A percentile compares a stretch with the other conserved stretches of the same genome.
These are phyloP conservation scores for Blastobasis adustella DNA, from an alignment of 2,888 invertebrate genomes.

Conservation along the genomic window DNA sequence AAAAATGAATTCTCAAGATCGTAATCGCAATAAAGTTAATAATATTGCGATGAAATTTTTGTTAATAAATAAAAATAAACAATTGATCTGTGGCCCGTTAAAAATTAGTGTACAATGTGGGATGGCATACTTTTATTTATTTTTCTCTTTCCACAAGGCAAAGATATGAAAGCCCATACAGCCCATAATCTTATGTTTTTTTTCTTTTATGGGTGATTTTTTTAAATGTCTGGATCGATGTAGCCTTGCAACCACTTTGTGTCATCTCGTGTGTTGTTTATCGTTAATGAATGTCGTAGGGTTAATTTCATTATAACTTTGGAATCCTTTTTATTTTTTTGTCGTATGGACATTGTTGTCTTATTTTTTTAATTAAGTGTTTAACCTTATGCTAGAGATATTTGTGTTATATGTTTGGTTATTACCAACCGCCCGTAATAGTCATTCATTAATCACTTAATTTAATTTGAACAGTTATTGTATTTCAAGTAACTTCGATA, in stretches of 20 bases:
- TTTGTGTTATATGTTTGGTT: too few relatives aligned
- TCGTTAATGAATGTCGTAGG: background rate
- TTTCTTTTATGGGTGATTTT: too few relatives aligned
- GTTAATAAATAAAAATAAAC: constrained; percentile 65
- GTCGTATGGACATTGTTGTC: too few relatives aligned
- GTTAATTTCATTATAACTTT: constrained; percentile 4
- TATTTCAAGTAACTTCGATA: too few relatives aligned
- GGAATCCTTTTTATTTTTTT: background rate
- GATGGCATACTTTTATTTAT: background rate
- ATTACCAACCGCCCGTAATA: too few relatives aligned
- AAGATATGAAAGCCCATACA: too few relatives aligned
- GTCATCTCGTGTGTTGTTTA: constrained; percentile 7
- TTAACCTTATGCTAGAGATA: too few relatives aligned
- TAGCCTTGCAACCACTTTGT: constrained; percentile 4
- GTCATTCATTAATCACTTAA: too few relatives aligned
- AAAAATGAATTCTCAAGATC: constrained; percentile 71
- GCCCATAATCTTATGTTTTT: too few relatives aligned
- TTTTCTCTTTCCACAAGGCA: background rate
- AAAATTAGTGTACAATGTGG: constrained; percentile 41
- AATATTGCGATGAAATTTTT: constrained; percentile 68
- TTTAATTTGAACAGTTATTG: too few relatives aligned
- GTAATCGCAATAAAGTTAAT: constrained; percentile 71
- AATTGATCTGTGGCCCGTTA: constrained; percentile 50
- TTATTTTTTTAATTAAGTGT: too few relatives aligned
- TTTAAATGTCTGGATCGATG: too few relatives aligned